phyloP scores from a whole-genome alignment of 2,113 vertebrate genomes.

The Castor canadensis region DNA sequence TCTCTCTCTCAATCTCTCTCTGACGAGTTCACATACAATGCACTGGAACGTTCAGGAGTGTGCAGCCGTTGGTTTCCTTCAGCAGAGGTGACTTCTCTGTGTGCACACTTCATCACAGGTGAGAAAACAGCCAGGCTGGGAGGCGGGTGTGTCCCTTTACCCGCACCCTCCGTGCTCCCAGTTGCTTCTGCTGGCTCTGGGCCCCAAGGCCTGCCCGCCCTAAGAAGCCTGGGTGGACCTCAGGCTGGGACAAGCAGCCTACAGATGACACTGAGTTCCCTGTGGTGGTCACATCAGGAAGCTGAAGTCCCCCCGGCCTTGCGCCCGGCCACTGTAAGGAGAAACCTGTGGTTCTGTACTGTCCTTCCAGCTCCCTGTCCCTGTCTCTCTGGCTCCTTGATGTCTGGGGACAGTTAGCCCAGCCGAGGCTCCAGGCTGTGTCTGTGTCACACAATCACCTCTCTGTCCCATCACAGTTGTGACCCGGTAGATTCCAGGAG shows the following conservation, averaged over 20 bases:
- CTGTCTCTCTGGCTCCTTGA: not conserved
- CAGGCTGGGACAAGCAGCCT: not conserved
- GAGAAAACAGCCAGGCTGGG: not conserved
- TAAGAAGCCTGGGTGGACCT: too few species aligned
- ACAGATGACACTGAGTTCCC: not conserved
- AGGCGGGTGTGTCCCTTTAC: not conserved
- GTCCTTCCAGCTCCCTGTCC: accelerated
- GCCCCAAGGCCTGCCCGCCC: not conserved
- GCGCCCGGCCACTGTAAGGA: not conserved
- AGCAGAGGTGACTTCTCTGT: not conserved
- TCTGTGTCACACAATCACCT: too few species aligned
- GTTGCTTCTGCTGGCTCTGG: not conserved
- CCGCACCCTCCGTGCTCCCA: not conserved
- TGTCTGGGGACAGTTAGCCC: accelerated
- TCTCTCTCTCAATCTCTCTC: too few species aligned
- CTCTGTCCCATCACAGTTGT: not conserved
- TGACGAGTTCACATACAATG: too few species aligned
- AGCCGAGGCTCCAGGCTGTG: not conserved
- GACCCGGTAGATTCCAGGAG: not conserved
- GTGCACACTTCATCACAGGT: not conserved
- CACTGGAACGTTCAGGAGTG: too few species aligned
- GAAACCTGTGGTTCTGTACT: not conserved
- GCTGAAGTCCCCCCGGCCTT: not conserved
- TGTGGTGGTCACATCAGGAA: accelerated
- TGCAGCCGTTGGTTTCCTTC: not conserved